phyloP scores from a whole-genome alignment of 2,113 vertebrate genomes.

The Rana temporaria region DNA sequence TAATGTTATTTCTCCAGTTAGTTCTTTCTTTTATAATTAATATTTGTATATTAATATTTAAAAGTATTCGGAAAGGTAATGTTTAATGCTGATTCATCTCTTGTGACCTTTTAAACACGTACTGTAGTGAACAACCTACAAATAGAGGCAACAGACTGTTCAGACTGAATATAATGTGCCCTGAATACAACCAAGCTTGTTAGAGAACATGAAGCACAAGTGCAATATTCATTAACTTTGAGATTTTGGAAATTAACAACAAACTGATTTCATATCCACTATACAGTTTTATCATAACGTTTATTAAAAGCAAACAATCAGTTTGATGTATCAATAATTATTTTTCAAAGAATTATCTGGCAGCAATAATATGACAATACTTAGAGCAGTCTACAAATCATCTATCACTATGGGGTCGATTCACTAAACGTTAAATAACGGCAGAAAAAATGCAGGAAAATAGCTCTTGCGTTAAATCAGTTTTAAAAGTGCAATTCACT shows the following conservation, averaged over 20 bases:
- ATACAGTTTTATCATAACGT: neutral
- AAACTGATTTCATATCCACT: constrained; percentile 26
- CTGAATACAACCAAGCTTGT: constrained; percentile 54
- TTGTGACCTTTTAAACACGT: constrained; percentile 52
- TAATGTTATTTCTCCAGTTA: no score
- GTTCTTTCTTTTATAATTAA: neutral
- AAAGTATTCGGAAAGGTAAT: constrained; percentile 19
- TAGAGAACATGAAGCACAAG: constrained; percentile 49
- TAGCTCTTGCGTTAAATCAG: no score
- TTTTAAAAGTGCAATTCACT: no score
- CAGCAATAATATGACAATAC: no score
- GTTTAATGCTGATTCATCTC: constrained; percentile 45
- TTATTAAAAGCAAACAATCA: no score
- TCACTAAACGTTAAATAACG: no score
- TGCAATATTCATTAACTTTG: constrained; percentile 49
- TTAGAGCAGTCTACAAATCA: no score
- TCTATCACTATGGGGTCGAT: no score
- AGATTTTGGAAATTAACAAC: constrained; percentile 45
- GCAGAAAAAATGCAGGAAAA: no score
- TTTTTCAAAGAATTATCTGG: no score
- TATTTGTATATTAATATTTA: constrained; percentile 44
- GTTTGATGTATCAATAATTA: no score
- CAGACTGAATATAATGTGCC: constrained; percentile 33
- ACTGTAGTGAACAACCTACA: constrained; percentile 48
- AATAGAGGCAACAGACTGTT: constrained; percentile 51